Conservation (phyloP, 2,797 vertebrate species). For the Eospalax fontanierii region DNA sequence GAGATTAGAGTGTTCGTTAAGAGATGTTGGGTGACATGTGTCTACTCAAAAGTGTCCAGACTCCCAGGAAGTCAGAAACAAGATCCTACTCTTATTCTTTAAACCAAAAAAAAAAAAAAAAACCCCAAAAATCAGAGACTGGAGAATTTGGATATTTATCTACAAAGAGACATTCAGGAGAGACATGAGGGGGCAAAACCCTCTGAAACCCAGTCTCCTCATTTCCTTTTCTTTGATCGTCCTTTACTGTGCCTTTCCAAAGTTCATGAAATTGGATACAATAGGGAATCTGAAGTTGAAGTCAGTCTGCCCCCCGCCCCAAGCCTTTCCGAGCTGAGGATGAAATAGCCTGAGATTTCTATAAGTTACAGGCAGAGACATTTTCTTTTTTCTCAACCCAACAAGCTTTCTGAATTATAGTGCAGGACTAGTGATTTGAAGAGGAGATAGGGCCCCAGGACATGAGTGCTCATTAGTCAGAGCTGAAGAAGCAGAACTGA, state of each 20-base stretch:
- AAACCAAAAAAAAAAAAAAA: background rate
- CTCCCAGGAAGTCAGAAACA: constrained; percentile 5
- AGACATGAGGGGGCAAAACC: constrained; percentile 14
- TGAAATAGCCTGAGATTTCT: background rate
- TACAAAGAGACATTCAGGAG: background rate
- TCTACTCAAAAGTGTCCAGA: background rate
- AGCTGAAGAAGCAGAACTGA: background rate
- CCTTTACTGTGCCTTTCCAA: background rate
- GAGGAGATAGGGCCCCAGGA: background rate
- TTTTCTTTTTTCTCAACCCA: background rate
- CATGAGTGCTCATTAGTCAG: background rate
- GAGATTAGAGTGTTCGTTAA: constrained; percentile 9
- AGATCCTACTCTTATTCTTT: background rate
- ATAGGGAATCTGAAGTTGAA: background rate
- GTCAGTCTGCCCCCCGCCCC: background rate
- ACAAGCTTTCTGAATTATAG: background rate
- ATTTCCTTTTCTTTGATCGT: background rate
- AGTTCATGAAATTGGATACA: background rate
- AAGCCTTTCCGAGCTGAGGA: background rate
- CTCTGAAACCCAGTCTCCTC: background rate
- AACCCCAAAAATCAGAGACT: background rate
- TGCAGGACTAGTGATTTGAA: background rate
- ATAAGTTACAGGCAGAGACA: background rate
- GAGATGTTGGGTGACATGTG: background rate
- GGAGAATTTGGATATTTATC: background rate